phyloP scores from a whole-genome alignment of 2,797 vertebrate genomes.

The Astyanax mexicanus region DNA sequence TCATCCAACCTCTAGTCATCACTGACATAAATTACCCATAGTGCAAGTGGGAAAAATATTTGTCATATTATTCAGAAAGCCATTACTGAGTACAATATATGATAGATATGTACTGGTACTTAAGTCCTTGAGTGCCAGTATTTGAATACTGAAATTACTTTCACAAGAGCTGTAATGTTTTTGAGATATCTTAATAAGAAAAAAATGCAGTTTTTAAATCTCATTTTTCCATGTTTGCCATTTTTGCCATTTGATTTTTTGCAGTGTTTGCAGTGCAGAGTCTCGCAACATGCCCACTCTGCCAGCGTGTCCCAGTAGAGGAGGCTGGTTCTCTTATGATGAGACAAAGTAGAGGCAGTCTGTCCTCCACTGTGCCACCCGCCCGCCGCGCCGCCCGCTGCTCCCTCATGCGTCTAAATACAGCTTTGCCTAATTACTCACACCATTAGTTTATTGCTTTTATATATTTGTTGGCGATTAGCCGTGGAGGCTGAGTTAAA shows the following conservation, averaged over 20 bases:
- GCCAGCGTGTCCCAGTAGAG: constrained; percentile 60
- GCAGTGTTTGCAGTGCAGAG: too few species aligned
- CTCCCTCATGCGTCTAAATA: constrained; percentile 67
- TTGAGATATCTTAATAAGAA: too few species aligned
- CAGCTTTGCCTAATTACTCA: constrained; percentile 76
- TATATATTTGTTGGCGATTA: constrained; percentile 77
- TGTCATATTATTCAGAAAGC: neutral
- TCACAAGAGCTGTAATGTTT: too few species aligned
- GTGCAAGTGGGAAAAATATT: neutral
- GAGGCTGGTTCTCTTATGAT: constrained; percentile 35
- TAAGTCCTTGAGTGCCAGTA: neutral
- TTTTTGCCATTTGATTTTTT: too few species aligned
- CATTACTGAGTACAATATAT: neutral
- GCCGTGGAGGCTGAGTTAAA: constrained; percentile 64
- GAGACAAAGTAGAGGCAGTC: constrained; percentile 42
- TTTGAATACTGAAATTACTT: too few species aligned
- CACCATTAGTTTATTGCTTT: constrained; percentile 78
- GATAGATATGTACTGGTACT: too few species aligned
- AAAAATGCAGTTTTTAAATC: too few species aligned
- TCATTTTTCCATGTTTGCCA: too few species aligned
- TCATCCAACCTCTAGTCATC: neutral
- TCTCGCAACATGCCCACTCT: constrained; percentile 52
- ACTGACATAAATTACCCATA: neutral
- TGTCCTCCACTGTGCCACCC: constrained; percentile 29
- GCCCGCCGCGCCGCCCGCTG: constrained; percentile 41